A percentile compares a stretch with the other conserved stretches of the same genome.
phyloP scores from a whole-genome alignment of 2,113 vertebrate genomes.

The Ammodytes marinus region DNA sequence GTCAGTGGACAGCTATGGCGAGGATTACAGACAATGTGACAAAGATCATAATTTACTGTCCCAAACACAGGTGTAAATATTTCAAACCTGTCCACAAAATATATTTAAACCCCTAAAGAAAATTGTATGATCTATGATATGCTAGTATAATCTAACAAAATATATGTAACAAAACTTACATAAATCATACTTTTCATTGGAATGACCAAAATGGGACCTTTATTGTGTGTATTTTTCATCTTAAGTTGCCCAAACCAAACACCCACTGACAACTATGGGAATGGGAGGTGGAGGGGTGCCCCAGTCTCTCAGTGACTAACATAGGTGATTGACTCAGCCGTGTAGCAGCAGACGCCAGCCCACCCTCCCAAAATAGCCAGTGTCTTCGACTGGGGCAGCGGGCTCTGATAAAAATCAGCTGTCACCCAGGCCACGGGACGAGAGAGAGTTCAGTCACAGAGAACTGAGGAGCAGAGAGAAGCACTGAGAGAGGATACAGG shows the following conservation, averaged over 20 bases:
- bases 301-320: constrained; percentile 69
- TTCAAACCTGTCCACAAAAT: too few relatives aligned
- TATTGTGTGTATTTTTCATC: not conserved
- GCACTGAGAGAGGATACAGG: constrained; percentile 42
- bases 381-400: constrained; percentile 50
- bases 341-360: constrained; percentile 78
- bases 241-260: not conserved
- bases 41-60: not conserved
- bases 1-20: not conserved
- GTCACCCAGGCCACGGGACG: constrained; percentile 75
- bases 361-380: constrained; percentile 90
- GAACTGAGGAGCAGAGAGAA: constrained; percentile 42
- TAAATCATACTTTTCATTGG: not conserved
- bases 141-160: not conserved
- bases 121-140: not conserved
- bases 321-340: constrained; percentile 88
- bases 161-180: not conserved
- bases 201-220: constrained; percentile 45
- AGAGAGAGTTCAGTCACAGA: constrained; percentile 76
- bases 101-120: not conserved
- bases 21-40: not conserved
- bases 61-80: not conserved
- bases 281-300: constrained; percentile 61
- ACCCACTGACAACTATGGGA: constrained; percentile 64
- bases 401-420: constrained; percentile 91